Conservation (phyloP, 2,888 invertebrate species). For the Drosophila tripunctata region DNA sequence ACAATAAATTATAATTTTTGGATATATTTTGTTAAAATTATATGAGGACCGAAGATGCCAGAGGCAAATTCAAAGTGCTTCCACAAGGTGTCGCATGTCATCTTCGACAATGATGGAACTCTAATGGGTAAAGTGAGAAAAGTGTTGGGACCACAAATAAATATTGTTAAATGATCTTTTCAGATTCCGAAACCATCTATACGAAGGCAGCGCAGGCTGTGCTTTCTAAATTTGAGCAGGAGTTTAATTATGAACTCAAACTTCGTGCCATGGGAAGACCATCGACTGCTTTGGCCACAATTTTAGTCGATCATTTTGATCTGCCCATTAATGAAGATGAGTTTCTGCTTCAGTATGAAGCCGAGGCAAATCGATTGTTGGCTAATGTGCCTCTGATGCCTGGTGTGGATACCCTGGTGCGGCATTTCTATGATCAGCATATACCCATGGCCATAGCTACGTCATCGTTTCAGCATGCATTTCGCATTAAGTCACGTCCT, state of each 20-base stretch:
- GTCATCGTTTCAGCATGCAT: conserved; percentile 89
- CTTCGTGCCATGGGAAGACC: conserved; percentile 88
- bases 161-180: too few species aligned
- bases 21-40: background rate
- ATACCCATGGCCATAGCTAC: conserved; percentile 94
- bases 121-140: conserved; percentile 43
- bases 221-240: conserved; percentile 87
- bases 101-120: conserved; percentile 67
- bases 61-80: background rate
- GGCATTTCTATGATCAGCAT: conserved; percentile 88
- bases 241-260: conserved; percentile 91
- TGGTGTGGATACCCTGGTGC: conserved; percentile 90
- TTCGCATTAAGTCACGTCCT: conserved; percentile 87
- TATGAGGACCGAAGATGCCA: conserved; percentile 7
- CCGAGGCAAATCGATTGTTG: conserved; percentile 85
- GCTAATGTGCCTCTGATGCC: conserved; percentile 87
- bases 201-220: conserved; percentile 88
- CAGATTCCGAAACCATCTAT: conserved; percentile 92
- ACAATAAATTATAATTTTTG: background rate
- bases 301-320: conserved; percentile 85
- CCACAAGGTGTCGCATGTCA: conserved; percentile 48
- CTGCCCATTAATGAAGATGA: conserved; percentile 88
- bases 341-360: conserved; percentile 83
- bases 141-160: too few species aligned
- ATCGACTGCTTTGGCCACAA: conserved; percentile 85